Conservation (phyloP, 2,113 vertebrate genomes). For the Noctilio leporinus region DNA sequence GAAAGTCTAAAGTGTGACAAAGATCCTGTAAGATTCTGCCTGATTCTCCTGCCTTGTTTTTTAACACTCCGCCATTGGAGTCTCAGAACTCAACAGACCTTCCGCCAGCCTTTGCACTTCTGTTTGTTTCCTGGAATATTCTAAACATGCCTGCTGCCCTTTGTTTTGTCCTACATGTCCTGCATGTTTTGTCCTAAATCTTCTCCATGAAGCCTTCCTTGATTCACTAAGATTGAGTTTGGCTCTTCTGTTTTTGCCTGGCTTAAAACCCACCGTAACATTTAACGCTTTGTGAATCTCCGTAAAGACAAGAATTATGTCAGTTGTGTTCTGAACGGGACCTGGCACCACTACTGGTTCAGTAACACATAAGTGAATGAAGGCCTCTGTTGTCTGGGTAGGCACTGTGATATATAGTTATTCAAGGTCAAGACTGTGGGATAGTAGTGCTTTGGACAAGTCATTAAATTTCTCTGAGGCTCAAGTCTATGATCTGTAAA, state of each 20-base stretch:
- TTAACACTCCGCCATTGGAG: neutral
- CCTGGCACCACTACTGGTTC: neutral
- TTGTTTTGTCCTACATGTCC: neutral
- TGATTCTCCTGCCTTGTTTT: neutral
- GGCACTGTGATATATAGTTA: neutral
- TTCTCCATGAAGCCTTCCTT: neutral
- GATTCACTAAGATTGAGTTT: neutral
- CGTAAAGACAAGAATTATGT: neutral
- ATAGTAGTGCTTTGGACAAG: neutral
- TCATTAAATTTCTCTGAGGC: neutral
- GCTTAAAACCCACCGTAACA: neutral
- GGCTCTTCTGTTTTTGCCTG: neutral
- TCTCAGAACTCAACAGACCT: neutral
- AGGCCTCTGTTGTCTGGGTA: neutral
- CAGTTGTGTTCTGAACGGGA: neutral
- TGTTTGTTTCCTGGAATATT: neutral
- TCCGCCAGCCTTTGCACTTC: neutral
- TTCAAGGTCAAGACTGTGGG: neutral
- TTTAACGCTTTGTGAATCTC: neutral
- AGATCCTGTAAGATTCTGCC: neutral
- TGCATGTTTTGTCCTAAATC: neutral
- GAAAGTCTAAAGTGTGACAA: neutral
- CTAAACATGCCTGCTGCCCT: neutral
- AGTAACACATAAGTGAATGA: neutral
- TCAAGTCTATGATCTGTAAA: conserved; percentile 15